phyloP scores from a whole-genome alignment of 2,888 invertebrate genomes.

The Oligia latruncula region DNA sequence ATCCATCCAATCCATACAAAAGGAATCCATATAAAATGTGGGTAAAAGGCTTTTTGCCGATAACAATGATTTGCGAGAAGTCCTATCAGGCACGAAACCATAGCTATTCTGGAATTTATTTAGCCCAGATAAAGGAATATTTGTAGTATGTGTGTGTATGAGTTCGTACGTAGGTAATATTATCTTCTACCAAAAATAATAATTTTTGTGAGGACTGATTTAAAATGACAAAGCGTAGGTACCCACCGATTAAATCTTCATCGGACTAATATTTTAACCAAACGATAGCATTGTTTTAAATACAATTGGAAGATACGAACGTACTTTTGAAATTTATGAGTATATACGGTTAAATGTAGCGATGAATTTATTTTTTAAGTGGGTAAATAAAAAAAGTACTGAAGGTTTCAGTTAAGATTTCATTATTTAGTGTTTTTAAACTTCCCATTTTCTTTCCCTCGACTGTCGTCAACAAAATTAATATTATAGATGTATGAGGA shows the following conservation, averaged over 20 bases:
- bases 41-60: constrained; percentile 7
- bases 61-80: constrained; percentile 30
- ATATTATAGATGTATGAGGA: not conserved
- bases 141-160: not conserved
- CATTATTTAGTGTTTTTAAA: not conserved
- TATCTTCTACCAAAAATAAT: not conserved
- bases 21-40: not conserved
- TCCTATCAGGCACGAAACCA: not conserved
- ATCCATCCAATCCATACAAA: constrained; percentile 20
- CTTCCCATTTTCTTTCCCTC: not conserved
- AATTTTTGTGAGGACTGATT: not conserved
- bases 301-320: too few relatives aligned
- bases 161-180: not conserved
- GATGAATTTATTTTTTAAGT: not conserved
- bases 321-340: not conserved
- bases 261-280: too few relatives aligned
- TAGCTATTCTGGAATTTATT: constrained; percentile 1
- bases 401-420: too few relatives aligned
- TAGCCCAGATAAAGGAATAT: not conserved
- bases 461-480: not conserved
- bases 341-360: not conserved
- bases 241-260: not conserved
- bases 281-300: not conserved
- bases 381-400: not conserved
- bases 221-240: not conserved